phyloP scores from a whole-genome alignment of 2,888 invertebrate genomes.

The Eristalinus aeneus region DNA sequence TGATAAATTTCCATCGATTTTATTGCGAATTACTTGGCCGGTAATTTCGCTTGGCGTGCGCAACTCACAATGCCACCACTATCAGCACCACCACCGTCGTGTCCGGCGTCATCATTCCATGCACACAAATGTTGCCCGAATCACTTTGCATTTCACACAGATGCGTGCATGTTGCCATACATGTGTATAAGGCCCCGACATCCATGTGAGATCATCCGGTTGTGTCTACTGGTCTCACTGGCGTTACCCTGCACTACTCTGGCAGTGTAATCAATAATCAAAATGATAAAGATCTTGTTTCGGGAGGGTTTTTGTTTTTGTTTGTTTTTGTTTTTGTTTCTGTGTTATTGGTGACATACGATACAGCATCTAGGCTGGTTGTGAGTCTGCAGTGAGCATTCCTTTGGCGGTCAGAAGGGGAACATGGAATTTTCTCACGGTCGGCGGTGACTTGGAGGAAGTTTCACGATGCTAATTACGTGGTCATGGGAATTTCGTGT shows the following conservation, averaged over 20 bases:
- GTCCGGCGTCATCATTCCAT: background rate
- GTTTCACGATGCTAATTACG: constrained; percentile 63
- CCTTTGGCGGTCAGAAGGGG: background rate
- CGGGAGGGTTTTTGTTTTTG: constrained; percentile 42
- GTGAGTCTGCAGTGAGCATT: constrained; percentile 37
- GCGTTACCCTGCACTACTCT: constrained; percentile 40
- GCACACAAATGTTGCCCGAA: constrained; percentile 16
- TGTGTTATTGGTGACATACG: constrained; percentile 50
- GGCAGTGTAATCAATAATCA: constrained; percentile 79
- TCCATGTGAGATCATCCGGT: constrained; percentile 56
- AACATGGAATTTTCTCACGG: constrained; percentile 7
- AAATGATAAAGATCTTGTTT: constrained; percentile 80
- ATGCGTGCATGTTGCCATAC: constrained; percentile 34
- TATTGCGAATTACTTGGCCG: constrained; percentile 51
- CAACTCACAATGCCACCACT: constrained; percentile 9
- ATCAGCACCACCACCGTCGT: background rate
- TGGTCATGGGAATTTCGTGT: constrained; percentile 51
- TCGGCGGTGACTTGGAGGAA: constrained; percentile 6
- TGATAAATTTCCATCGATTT: constrained; percentile 57
- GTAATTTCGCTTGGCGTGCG: constrained; percentile 50
- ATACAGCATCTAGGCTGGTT: constrained; percentile 41
- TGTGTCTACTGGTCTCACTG: background rate
- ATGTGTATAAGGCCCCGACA: constrained; percentile 35
- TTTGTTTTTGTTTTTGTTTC: background rate
- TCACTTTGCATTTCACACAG: constrained; percentile 4